These are phyloP conservation scores for Micromesistius poutassou DNA, from an alignment of 2,797 vertebrate species.

Conservation along the genomic window DNA sequence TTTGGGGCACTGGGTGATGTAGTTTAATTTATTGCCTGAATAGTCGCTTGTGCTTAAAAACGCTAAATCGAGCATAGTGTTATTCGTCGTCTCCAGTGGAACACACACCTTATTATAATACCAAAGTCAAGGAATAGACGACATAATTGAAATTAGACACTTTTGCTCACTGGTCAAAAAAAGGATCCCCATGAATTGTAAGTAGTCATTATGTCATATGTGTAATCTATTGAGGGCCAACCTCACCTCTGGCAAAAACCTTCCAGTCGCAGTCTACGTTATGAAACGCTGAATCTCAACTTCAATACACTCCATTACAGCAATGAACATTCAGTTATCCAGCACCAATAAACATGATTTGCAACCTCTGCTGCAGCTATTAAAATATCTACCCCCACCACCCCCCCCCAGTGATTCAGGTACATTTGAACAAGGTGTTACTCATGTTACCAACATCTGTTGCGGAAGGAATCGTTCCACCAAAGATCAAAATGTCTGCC, in stretches of 20 bases:
- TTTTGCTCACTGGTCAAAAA: not conserved
- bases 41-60: constrained; percentile 8
- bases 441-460: constrained; percentile 47
- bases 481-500: constrained; percentile 33
- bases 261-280: constrained; percentile 43
- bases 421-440: constrained; percentile 47
- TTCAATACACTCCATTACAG: constrained; percentile 40
- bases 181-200: too few species aligned
- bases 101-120: not conserved
- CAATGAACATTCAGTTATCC: constrained; percentile 56
- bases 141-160: not conserved
- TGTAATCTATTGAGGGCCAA: constrained; percentile 1
- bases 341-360: constrained; percentile 60
- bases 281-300: constrained; percentile 18
- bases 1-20: constrained; percentile 43
- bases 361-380: constrained; percentile 26
- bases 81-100: not conserved
- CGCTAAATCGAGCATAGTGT: not conserved
- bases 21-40: constrained; percentile 41
- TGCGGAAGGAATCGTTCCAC: constrained; percentile 43
- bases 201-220: too few species aligned
- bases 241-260: constrained; percentile 19
- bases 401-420: constrained; percentile 36
- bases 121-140: not conserved
- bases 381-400: constrained; percentile 26